Base-by-base conservation (phyloP, 2,797 vertebrate species). In the Huso huso region DNA sequence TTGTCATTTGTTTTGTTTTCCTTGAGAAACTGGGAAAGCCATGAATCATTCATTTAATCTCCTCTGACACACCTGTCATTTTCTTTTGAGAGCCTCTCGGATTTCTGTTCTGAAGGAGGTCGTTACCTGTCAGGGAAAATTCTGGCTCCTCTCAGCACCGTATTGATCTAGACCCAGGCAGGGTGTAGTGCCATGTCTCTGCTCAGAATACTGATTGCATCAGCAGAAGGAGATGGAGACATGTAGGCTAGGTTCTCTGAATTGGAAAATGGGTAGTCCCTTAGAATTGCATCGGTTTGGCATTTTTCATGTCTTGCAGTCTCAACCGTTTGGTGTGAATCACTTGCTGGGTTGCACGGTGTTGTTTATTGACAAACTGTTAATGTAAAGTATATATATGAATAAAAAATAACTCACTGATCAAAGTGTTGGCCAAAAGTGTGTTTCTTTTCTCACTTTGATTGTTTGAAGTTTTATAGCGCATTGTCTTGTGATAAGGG, bases 11-110 rank as follows among this genome's bases (percentile, higher is more conserved):
- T 18, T 4, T 37, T 37, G 37, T 53, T 53, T 58, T 58, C 55
- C 18, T 62, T 62, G 61, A 62, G 1, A 62, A 62, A 62, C 61
- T 61, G 12, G 78, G 74, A 76, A 79, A 73, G 23, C 78, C 77
- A 81, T 84, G 82, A 82, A 82, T 85, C 82, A 83, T 83, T 83
- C 79, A 85, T 83, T 84, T 84, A 81, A 82, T 84, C 81, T 82
- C 77, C 68, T 71, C 55, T 80, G 83, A 84, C 82, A 79, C 2
- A 72, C 71, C 79, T 85, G 82, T 85, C 82, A 84, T 85, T 82
- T 84, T 83, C 79, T 76, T 68, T 1, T 48, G 75, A 67, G 71
- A 82, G 75, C 72, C 81, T 75, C 68, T 2, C 77, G 75, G 79
- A 80, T 62, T 79, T 81, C 76, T 83, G 76, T 80, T 79, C 75